These are phyloP conservation scores for Hemicentrotus pulcherrimus DNA, from an alignment of 35 echinoderm and acorn worm genomes.

Conservation along the genomic window DNA sequence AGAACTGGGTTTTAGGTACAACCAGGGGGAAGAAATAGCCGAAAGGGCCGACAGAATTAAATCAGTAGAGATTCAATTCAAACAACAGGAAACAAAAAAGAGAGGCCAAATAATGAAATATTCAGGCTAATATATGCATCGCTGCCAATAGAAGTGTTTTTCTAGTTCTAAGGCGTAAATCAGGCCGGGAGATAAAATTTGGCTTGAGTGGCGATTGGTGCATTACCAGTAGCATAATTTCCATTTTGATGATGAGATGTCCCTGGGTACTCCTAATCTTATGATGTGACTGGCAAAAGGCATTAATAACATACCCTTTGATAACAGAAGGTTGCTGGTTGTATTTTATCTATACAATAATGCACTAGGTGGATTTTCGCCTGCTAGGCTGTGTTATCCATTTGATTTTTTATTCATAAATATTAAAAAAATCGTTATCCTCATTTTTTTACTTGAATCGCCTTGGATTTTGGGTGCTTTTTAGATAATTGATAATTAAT, in stretches of 20 bases:
- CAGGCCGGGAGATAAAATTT: neutral
- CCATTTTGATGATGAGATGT: neutral
- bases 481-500: too few relatives aligned
- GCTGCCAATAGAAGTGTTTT: neutral
- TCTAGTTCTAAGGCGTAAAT: slow-evolving; percentile 12
- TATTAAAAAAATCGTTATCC: too few relatives aligned
- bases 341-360: too few relatives aligned
- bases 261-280: neutral
- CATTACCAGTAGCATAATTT: slow-evolving; percentile 20
- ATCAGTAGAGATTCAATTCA: neutral
- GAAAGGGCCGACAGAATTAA: neutral
- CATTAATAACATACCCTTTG: neutral
- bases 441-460: too few relatives aligned
- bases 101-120: slow-evolving; percentile 23
- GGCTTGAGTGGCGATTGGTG: slow-evolving; percentile 6
- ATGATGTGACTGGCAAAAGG: neutral
- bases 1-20: neutral
- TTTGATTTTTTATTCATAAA: too few relatives aligned
- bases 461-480: too few relatives aligned
- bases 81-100: neutral
- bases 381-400: too few relatives aligned
- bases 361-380: too few relatives aligned
- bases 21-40: slow-evolving; percentile 16
- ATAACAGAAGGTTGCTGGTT: neutral
- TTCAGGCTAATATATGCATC: slow-evolving; percentile 51